Base-by-base conservation (phyloP, 2,797 vertebrate genomes). In the Gymnodraco acuticeps region DNA sequence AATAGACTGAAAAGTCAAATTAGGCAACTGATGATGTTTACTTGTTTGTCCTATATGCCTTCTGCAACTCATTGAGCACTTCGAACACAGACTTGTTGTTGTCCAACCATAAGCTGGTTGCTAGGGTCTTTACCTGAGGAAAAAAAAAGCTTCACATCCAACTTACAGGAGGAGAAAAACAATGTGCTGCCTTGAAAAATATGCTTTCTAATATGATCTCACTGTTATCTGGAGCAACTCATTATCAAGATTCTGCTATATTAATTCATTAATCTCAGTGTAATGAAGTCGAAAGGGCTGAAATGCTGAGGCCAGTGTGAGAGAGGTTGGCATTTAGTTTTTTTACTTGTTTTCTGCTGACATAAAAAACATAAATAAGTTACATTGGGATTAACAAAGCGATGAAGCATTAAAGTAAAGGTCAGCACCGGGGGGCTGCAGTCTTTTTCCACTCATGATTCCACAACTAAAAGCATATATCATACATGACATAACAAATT, bases 251-350 rank as follows among this genome's bases (percentile, higher is more conserved):
- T 61, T 43, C 33, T 75, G 78, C 0, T 15, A 65, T 88, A 67
- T 75, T 81, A 83, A 92, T 90, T 70, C 82, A 56, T 64, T 76
- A 64, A 87, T 89, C 85, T 61, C 78, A 60, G 79, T 74, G 67
- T 64, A 87, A 87, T 70, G 64, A 31, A 80, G 85, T 88, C 78
- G 87, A 17, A 3, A 0, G 55, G 55, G 45, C 63, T 8, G 11
- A 75, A 61, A 55, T 47, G 56, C 56, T 17, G 60, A 58, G 69
- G 74, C 75, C 60, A 38, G 63, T 17, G 75, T 77, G 65, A 68
- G 45, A 47, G 53, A 64, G 16, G 45, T 70, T 65, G 0, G 10
- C 31, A 0, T 64, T 70, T 11, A 62, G 43, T 70, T 64, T 60
- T 73, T 9, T 54, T 54, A 31, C 60, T 65, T 77, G 13, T 69